Evolutionary conservation across 2,888 invertebrate species (phyloP).

Genomic region (Lasioglossum zephyrum): DNA sequence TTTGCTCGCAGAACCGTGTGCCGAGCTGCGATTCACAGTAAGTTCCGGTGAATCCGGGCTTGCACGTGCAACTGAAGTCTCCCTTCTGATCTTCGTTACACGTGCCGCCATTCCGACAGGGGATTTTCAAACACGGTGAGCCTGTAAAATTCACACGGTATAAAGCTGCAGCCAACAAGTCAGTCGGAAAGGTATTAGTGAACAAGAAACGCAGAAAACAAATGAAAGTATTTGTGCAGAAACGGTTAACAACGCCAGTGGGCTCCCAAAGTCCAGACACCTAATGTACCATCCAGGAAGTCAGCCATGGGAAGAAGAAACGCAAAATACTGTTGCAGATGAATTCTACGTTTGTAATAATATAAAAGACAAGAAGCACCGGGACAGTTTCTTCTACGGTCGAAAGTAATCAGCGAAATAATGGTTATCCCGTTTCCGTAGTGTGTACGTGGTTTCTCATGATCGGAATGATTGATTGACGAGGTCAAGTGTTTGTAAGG

Average conservation of each 20-base stretch:
- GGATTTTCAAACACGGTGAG: conserved; percentile 88
- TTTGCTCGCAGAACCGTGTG: conserved; percentile 89
- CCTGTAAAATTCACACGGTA: conserved; percentile 84
- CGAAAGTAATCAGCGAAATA: not conserved
- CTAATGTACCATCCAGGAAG: conserved; percentile 5
- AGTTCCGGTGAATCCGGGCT: conserved; percentile 87
- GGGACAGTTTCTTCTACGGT: not conserved
- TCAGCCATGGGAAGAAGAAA: not conserved
- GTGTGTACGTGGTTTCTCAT: not conserved
- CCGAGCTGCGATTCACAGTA: conserved; percentile 91
- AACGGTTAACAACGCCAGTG: conserved; percentile 4
- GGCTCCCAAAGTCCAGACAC: conserved; percentile 26
- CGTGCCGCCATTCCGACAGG: conserved; percentile 91
- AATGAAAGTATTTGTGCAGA: not conserved
- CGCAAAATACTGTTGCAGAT: not conserved
- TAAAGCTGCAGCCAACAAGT: not conserved
- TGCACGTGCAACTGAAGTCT: conserved; percentile 90
- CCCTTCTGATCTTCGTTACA: conserved; percentile 90
- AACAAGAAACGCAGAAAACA: conserved; percentile 11
- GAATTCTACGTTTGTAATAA: not conserved
- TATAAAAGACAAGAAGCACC: not conserved
- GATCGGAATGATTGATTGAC: not conserved
- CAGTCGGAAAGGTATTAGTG: not conserved
- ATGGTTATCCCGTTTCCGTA: not conserved
- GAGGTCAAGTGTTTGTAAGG: not conserved